These are phyloP conservation scores for Zaprionus kolodkinae DNA, from an alignment of 1,140 invertebrate species.

Conservation along the genomic window DNA sequence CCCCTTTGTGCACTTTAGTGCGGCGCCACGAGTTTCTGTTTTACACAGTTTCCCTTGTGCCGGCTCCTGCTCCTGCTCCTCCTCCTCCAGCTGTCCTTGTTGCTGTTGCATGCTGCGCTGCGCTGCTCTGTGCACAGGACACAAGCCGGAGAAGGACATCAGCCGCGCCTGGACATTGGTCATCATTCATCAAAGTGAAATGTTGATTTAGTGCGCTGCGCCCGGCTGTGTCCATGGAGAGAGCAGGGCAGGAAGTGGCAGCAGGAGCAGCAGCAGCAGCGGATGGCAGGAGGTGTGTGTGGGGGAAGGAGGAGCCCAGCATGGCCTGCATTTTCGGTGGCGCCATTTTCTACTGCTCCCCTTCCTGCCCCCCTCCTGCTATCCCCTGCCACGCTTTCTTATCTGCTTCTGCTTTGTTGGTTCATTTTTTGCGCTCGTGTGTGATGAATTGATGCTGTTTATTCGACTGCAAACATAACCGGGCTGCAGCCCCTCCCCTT, in stretches of 20 bases:
- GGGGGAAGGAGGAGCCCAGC: neutral
- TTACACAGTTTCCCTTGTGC: slow-evolving; percentile 22
- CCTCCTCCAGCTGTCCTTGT: slow-evolving; percentile 1
- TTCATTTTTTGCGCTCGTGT: slow-evolving; percentile 46
- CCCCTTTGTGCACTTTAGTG: slow-evolving; percentile 35
- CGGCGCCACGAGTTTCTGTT: slow-evolving; percentile 30
- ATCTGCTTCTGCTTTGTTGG: slow-evolving; percentile 36
- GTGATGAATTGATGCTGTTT: slow-evolving; percentile 82
- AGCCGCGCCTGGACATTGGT: slow-evolving; percentile 79
- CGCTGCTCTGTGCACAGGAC: slow-evolving; percentile 52
- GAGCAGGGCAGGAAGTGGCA: neutral
- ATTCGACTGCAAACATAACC: slow-evolving; percentile 81
- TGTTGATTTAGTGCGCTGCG: slow-evolving; percentile 79
- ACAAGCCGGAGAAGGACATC: slow-evolving; percentile 48
- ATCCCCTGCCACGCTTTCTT: neutral
- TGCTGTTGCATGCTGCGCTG: slow-evolving; percentile 65
- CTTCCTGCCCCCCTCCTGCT: neutral
- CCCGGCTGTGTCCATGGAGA: slow-evolving; percentile 20
- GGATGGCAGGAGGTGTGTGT: neutral
- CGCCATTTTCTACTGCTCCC: slow-evolving; percentile 40
- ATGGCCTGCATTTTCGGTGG: slow-evolving; percentile 46
- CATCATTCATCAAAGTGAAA: slow-evolving; percentile 83
- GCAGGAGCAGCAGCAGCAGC: too few relatives aligned
- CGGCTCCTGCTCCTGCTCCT: neutral
- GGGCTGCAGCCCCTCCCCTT: slow-evolving; percentile 41